These are phyloP conservation scores for Eustalomyia histrio DNA, from an alignment of 2,888 invertebrate species.

Conservation along the genomic window DNA sequence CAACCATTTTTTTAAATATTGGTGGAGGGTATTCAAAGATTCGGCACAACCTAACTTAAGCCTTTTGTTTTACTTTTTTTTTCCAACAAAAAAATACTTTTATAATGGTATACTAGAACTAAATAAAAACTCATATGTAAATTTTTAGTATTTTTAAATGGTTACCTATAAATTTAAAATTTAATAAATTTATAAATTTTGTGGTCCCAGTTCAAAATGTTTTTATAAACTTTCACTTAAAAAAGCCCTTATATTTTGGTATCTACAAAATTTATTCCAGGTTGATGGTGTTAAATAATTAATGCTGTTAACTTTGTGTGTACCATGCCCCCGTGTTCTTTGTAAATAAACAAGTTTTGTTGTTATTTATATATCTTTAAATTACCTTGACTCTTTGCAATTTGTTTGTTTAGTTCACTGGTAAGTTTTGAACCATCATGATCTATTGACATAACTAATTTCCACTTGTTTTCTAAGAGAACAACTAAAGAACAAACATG, in stretches of 20 bases:
- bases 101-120: constrained; percentile 30
- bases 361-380: neutral
- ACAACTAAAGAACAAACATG: neutral
- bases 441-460: constrained; percentile 64
- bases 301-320: neutral
- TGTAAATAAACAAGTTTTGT: neutral
- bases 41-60: neutral
- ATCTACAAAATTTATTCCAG: neutral
- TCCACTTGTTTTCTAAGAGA: constrained; percentile 50
- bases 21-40: too few species aligned
- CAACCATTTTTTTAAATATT: too few species aligned
- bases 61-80: too few species aligned
- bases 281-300: too few species aligned
- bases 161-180: neutral
- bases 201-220: neutral
- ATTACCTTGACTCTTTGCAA: constrained; percentile 9
- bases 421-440: constrained; percentile 33
- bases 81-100: too few species aligned
- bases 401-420: constrained; percentile 25
- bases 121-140: constrained; percentile 21
- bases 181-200: constrained; percentile 6
- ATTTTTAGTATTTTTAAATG: constrained; percentile 24
- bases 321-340: constrained; percentile 15
- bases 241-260: constrained; percentile 23
- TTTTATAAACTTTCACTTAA: constrained; percentile 29